A percentile compares a stretch with the other conserved stretches of the same genome.
These are phyloP conservation scores for Stegodyphus dumicola DNA, from an alignment of 1,140 invertebrate species.

Conservation along the genomic window DNA sequence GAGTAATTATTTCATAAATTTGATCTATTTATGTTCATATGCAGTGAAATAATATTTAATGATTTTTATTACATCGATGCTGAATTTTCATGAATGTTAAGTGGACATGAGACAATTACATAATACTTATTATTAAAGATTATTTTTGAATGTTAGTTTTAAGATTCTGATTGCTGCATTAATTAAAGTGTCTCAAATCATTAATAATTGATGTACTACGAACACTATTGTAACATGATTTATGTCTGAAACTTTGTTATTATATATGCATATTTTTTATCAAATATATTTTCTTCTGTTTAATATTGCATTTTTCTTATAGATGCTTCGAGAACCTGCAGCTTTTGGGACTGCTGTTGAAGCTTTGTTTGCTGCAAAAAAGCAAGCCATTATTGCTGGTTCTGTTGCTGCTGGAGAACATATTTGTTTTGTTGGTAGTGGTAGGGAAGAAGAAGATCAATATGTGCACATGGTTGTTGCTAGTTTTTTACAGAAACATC, in stretches of 20 bases:
- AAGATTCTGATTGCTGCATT: no score
- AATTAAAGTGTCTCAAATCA: no score
- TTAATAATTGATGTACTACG: no score
- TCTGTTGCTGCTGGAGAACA: constrained; percentile 94
- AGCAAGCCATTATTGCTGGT: constrained; percentile 87
- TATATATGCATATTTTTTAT: background rate
- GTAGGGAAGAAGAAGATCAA: constrained; percentile 93
- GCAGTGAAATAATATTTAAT: no score
- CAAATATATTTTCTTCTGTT: constrained; percentile 65
- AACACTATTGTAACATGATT: background rate
- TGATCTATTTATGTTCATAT: no score
- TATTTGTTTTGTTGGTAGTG: constrained; percentile 96
- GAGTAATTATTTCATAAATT: no score
- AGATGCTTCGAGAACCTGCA: constrained; percentile 93
- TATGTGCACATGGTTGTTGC: constrained; percentile 99
- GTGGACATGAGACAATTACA: no score
- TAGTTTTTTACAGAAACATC: constrained; percentile 94
- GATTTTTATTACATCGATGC: no score
- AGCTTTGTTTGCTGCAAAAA: constrained; percentile 88
- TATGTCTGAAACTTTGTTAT: constrained; percentile 23
- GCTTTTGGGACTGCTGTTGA: constrained; percentile 95
- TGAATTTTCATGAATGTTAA: no score
- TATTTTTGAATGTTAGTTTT: no score
- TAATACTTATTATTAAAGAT: no score
- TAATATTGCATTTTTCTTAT: no score